Percentiles rank a stretch among this genome's conserved stretches.
These are phyloP conservation scores for Coturnix japonica DNA, from an alignment of 2,113 vertebrate species.

Conservation along the genomic window DNA sequence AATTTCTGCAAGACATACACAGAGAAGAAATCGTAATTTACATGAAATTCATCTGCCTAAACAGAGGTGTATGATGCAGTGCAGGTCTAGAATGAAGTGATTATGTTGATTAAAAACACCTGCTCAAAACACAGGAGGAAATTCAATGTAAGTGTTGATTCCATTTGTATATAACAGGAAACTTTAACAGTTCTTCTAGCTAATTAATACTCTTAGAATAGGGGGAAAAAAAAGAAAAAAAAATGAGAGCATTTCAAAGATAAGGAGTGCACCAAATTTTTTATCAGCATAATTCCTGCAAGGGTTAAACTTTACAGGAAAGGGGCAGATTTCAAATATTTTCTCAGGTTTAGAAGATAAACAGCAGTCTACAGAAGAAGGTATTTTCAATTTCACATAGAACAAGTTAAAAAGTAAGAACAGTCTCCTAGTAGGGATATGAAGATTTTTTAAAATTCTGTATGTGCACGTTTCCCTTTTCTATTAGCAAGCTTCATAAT, in stretches of 20 bases:
- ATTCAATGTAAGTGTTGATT: not conserved
- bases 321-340: not conserved
- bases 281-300: not conserved
- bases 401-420: not conserved
- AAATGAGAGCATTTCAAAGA: not conserved
- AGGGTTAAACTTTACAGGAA: not conserved
- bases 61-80: not conserved
- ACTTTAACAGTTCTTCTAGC: not conserved
- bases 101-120: not conserved
- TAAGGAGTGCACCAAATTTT: not conserved
- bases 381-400: not conserved
- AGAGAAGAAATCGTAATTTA: not conserved
- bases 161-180: not conserved
- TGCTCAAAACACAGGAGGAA: not conserved
- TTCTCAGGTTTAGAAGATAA: not conserved
- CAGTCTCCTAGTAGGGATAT: not conserved
- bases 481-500: not conserved
- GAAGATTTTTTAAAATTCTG: not conserved
- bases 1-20: slow-evolving; percentile 68
- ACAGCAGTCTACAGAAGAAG: not conserved
- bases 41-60: not conserved
- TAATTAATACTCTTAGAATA: not conserved
- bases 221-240: not conserved
- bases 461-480: not conserved
- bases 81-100: not conserved